Base-by-base conservation (phyloP, 2,797 vertebrate species). In the Eidolon dupreanum region DNA sequence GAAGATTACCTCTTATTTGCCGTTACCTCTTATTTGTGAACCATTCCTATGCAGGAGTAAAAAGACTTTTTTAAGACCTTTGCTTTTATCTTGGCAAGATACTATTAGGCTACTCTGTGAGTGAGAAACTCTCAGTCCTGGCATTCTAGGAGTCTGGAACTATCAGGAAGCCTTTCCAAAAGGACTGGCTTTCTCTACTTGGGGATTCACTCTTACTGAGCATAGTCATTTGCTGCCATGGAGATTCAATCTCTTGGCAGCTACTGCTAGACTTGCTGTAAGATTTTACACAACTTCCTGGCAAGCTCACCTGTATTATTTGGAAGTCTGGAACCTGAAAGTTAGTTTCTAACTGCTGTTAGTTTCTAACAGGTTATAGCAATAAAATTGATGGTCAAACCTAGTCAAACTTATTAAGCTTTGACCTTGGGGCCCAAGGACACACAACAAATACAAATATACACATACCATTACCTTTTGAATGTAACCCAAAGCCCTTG, bases 271-370 rank as follows among this genome's bases (percentile, higher is more conserved):
- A 68, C 51, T 84, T 92, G 70, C 46, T 77, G 38, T 70, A 57
- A 51, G 46, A 84, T 90, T 86, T 90, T 88, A 74, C 57, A 95
- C 90, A 96, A 83, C 55, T 55, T 73, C 43, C 51, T 85, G 55
- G 55, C 46, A 90, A 36, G 3, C 20, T 96, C 19, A 68, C 61
- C 26, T 87, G 11, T 46, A 75, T 81, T 74, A 24, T 85, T 88
- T 79, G 36, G 88, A 88, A 85, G 46, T 83, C 86, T 66, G 36
- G 63, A 93, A 95, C 61, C 43, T 68, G 55, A 89, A 83, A 87
- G 36, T 74, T 92, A 61, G 12, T 51, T 83, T 91, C 43, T 84
- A 88, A 93, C 59, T 31, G 38, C 22, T 92, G 33, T 33, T 33
- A 33, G 33, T 33, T 33, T 33, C 33, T 33, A 74, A 73, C 6